Percentiles rank a stretch among this genome's conserved stretches.
Conservation (phyloP, 2,888 invertebrate species). For the Drosophila paracracens region DNA sequence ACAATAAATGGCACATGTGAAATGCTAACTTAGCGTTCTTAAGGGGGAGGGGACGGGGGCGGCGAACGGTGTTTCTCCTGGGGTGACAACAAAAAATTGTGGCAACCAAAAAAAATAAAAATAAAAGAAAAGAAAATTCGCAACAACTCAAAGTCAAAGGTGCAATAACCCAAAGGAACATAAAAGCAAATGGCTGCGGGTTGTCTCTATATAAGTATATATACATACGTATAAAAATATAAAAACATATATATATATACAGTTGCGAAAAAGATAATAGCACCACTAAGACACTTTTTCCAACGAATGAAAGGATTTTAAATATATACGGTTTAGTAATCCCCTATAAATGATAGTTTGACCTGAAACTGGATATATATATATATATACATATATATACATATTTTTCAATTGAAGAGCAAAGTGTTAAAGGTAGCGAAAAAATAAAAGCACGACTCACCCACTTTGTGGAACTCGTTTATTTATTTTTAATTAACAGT, state of each 20-base stretch:
- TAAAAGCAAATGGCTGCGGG: conserved; percentile 78
- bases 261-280: neutral
- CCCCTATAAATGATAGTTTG: neutral
- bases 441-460: neutral
- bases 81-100: conserved; percentile 51
- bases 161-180: conserved; percentile 77
- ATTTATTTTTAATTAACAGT: neutral
- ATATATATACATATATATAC: conserved; percentile 14
- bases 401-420: neutral
- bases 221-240: neutral
- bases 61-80: neutral
- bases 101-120: conserved; percentile 30
- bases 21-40: conserved; percentile 52
- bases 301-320: neutral
- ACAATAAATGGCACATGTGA: conserved; percentile 77
- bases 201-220: conserved; percentile 35
- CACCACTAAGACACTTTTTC: neutral
- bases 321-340: neutral
- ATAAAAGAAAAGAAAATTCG: conserved; percentile 38
- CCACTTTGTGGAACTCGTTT: neutral
- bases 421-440: no score
- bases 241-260: neutral
- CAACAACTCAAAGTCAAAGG: conserved; percentile 76
- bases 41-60: neutral
- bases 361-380: neutral